Conservation (phyloP, 1,140 invertebrate species). For the Leptestheria dahalacensis region DNA sequence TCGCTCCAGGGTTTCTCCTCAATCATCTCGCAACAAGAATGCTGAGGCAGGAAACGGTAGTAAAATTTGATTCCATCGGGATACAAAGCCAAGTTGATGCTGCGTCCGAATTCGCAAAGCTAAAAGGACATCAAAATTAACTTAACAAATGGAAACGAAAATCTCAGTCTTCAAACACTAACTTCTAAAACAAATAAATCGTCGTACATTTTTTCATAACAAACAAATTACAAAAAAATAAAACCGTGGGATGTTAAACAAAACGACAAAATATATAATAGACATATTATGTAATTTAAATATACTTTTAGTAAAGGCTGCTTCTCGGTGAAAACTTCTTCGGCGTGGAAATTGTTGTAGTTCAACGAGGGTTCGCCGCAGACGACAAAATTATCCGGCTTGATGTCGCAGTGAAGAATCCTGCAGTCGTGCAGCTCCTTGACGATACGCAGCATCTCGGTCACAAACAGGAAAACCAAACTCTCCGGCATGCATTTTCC, state of each 20-base stretch:
- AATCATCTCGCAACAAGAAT: slow-evolving; percentile 75
- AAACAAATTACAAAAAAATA: too few relatives aligned
- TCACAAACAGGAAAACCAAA: slow-evolving; percentile 61
- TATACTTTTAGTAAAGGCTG: too few relatives aligned
- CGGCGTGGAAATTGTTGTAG: background rate
- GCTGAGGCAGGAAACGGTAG: slow-evolving; percentile 53
- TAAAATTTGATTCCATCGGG: slow-evolving; percentile 62
- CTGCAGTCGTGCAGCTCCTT: slow-evolving; percentile 73
- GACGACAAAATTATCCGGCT: slow-evolving; percentile 92
- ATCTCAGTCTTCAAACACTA: too few relatives aligned
- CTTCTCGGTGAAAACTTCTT: slow-evolving; percentile 26
- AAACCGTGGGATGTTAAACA: too few relatives aligned
- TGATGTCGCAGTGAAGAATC: slow-evolving; percentile 93
- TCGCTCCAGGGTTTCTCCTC: slow-evolving; percentile 78
- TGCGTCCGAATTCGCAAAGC: slow-evolving; percentile 72
- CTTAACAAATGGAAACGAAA: too few relatives aligned
- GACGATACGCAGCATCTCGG: slow-evolving; percentile 76
- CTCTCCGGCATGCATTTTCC: slow-evolving; percentile 32
- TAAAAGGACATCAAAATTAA: too few relatives aligned
- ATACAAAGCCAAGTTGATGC: slow-evolving; percentile 75
- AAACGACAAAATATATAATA: too few relatives aligned
- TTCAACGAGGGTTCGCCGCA: slow-evolving; percentile 26
- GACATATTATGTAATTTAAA: too few relatives aligned
- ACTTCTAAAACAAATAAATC: too few relatives aligned
- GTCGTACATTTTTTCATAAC: too few relatives aligned